These are phyloP conservation scores for Liasis olivaceus DNA, from an alignment of 2,797 vertebrate species.

Conservation along the genomic window DNA sequence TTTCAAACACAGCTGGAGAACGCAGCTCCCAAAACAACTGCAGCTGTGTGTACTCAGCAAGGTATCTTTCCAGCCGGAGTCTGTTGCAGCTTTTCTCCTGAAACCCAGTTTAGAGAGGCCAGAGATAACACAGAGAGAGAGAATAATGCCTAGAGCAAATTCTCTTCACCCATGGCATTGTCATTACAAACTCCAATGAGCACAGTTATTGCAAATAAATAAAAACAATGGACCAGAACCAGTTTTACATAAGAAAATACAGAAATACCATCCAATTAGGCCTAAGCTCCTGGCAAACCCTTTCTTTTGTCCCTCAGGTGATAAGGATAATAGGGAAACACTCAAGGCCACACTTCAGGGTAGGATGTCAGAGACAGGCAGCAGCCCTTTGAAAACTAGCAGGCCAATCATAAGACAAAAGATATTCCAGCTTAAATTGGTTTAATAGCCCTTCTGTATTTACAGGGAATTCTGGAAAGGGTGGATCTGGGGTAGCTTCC, in stretches of 20 bases:
- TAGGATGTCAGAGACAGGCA: constrained; percentile 18
- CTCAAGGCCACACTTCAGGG: constrained; percentile 63
- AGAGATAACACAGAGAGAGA: constrained; percentile 62
- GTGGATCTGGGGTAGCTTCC: neutral
- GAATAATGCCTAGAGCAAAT: constrained; percentile 81
- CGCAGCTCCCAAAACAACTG: constrained; percentile 30
- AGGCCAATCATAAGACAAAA: neutral
- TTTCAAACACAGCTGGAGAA: constrained; percentile 51
- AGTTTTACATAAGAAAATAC: constrained; percentile 80
- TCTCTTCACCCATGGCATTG: constrained; percentile 79
- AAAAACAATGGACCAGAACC: constrained; percentile 84
- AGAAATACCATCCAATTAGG: constrained; percentile 76
- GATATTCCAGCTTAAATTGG: neutral
- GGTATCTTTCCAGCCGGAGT: constrained; percentile 65
- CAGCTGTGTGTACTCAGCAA: constrained; percentile 59
- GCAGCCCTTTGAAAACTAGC: constrained; percentile 53
- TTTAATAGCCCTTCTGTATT: neutral
- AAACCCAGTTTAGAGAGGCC: constrained; percentile 71
- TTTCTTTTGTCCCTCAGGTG: constrained; percentile 72
- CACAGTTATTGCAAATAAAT: constrained; percentile 83
- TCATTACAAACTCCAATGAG: constrained; percentile 83
- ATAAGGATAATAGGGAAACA: constrained; percentile 74
- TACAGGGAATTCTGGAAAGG: neutral
- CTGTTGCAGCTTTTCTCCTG: constrained; percentile 71
- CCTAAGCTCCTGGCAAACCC: constrained; percentile 73